Evolutionary conservation across 2,888 invertebrate species (phyloP).

Genomic region (Allacma fusca): DNA sequence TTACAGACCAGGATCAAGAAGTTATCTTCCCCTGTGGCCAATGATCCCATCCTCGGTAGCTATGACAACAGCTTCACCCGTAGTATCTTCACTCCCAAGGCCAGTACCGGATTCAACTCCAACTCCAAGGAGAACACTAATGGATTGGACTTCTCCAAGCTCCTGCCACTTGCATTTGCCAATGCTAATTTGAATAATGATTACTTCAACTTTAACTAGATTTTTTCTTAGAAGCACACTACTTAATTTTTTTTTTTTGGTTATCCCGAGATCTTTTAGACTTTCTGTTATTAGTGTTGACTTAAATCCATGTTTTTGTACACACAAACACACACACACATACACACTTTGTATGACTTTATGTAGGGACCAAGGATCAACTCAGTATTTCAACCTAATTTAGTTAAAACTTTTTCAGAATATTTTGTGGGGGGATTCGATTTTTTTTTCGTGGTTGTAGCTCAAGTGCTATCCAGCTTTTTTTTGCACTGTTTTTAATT

Average conservation of each 20-base stretch:
- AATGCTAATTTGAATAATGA: not conserved
- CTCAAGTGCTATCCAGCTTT: no score
- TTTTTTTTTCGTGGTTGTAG: no score
- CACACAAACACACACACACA: no score
- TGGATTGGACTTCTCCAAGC: conserved; percentile 34
- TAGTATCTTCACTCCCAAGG: conserved; percentile 17
- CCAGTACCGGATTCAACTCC: not conserved
- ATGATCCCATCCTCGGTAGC: conserved; percentile 21
- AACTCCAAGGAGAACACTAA: not conserved
- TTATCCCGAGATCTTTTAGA: not conserved
- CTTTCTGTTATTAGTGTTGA: no score
- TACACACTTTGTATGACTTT: no score
- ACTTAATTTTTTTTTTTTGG: not conserved
- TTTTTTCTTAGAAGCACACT: not conserved
- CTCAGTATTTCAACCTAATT: no score
- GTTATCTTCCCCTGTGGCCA: conserved; percentile 17
- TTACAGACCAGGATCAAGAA: conserved; percentile 25
- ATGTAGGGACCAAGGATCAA: no score
- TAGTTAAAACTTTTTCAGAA: no score
- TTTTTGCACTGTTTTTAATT: no score
- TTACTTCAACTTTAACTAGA: conserved; percentile 13
- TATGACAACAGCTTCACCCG: conserved; percentile 43
- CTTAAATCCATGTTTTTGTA: no score
- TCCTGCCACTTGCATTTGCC: conserved; percentile 32
- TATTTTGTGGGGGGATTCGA: no score